Evolutionary conservation across 2,113 vertebrate genomes (phyloP).

Genomic region (Actenoides lindsayi): DNA sequence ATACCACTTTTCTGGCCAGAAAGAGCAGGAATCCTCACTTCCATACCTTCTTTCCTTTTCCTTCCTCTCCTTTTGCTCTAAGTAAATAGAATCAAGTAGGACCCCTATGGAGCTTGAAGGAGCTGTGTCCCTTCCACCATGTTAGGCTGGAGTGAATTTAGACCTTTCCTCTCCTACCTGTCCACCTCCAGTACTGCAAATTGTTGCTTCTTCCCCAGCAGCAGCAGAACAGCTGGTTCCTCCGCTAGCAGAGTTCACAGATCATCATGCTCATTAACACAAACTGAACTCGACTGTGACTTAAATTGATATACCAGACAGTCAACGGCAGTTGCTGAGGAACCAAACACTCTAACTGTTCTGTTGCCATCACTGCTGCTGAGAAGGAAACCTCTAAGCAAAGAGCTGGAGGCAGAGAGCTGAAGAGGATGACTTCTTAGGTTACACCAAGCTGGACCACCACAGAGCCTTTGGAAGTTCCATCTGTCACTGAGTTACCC

Average conservation of each 20-base stretch:
- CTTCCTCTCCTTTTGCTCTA: background rate
- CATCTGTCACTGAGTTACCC: conserved; percentile 18
- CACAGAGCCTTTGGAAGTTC: conserved; percentile 30
- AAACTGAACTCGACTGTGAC: background rate
- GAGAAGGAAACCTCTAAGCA: conserved; percentile 20
- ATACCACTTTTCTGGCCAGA: background rate
- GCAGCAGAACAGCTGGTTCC: background rate
- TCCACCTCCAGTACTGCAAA: background rate
- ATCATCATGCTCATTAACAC: conserved; percentile 56
- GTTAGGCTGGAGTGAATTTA: background rate
- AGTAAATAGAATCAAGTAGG: background rate
- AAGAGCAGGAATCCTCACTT: background rate
- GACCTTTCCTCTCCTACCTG: background rate
- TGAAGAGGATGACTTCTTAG: conserved; percentile 26
- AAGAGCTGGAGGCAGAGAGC: background rate
- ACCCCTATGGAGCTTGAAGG: background rate
- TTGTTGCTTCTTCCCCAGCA: background rate
- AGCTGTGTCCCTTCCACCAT: background rate
- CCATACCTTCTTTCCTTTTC: background rate
- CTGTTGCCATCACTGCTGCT: conserved; percentile 37
- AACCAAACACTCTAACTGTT: conserved; percentile 51
- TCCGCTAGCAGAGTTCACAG: background rate
- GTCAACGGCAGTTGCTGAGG: conserved; percentile 53
- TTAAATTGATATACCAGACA: conserved; percentile 61
- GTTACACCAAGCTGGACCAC: conserved; percentile 49